phyloP scores from a whole-genome alignment of 1,140 invertebrate genomes.

The honey bee (Apis mellifera) region DNA sequence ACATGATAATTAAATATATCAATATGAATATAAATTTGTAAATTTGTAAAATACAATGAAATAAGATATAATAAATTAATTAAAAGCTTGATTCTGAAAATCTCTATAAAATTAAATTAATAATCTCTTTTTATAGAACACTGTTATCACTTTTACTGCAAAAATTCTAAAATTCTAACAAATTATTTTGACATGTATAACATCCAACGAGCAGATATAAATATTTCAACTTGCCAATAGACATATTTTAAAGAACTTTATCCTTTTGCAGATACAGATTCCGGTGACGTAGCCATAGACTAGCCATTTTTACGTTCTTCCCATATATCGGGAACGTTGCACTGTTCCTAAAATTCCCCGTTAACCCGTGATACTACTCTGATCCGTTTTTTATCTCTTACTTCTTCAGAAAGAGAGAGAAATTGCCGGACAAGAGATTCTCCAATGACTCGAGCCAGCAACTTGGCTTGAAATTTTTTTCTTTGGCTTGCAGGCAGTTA shows the following conservation, averaged over 20 bases:
- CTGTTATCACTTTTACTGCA: no score
- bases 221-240: constrained; percentile 13
- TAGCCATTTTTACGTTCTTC: constrained; percentile 26
- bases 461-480: no score
- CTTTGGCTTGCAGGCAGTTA: background rate
- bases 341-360: constrained; percentile 22
- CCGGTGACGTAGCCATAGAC: background rate
- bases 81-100: no score
- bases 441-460: background rate
- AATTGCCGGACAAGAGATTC: background rate
- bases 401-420: background rate
- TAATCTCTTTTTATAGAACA: no score
- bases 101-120: no score
- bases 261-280: constrained; percentile 1
- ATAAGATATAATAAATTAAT: no score
- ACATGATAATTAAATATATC: no score
- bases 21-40: no score
- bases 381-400: background rate
- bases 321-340: background rate
- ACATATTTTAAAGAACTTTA: constrained; percentile 22
- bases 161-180: no score
- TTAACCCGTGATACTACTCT: background rate
- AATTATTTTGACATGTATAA: no score
- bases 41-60: no score
- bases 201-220: background rate